Evolutionary conservation across 2,888 invertebrate species (phyloP).

Genomic region (Thereva unica): DNA sequence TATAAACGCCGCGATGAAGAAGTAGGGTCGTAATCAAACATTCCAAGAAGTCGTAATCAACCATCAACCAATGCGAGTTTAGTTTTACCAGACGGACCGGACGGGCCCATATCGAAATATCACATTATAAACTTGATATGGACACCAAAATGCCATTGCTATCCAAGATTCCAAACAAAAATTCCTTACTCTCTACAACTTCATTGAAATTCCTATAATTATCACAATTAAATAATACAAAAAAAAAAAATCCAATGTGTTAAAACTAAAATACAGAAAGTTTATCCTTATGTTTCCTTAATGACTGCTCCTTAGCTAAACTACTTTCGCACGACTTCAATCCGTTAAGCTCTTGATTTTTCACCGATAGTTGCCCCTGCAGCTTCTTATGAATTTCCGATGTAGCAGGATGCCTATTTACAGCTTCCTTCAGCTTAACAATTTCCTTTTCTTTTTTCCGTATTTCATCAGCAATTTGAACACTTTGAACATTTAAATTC

Average conservation of each 20-base stretch:
- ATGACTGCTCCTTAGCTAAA: constrained; percentile 71
- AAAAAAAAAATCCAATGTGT: constrained; percentile 7
- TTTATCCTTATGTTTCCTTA: constrained; percentile 74
- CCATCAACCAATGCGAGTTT: no score
- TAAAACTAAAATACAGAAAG: constrained; percentile 69
- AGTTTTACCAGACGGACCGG: no score
- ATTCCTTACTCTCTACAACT: no score
- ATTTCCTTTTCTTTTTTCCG: constrained; percentile 71
- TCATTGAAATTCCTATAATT: no score
- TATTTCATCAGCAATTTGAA: constrained; percentile 73
- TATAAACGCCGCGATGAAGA: no score
- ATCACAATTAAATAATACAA: neutral
- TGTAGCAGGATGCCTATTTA: constrained; percentile 66
- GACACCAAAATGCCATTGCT: no score
- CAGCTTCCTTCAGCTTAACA: constrained; percentile 65
- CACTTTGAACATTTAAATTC: constrained; percentile 73
- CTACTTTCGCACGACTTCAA: constrained; percentile 66
- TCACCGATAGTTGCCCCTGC: constrained; percentile 64
- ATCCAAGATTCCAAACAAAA: no score
- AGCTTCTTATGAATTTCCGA: constrained; percentile 67
- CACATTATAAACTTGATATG: no score
- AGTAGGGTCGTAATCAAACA: no score
- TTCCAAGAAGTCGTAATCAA: no score
- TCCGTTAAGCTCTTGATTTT: constrained; percentile 64
- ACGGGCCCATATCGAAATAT: no score